These are phyloP conservation scores for Avahi laniger DNA, from an alignment of 2,797 vertebrate genomes.

Conservation along the genomic window DNA sequence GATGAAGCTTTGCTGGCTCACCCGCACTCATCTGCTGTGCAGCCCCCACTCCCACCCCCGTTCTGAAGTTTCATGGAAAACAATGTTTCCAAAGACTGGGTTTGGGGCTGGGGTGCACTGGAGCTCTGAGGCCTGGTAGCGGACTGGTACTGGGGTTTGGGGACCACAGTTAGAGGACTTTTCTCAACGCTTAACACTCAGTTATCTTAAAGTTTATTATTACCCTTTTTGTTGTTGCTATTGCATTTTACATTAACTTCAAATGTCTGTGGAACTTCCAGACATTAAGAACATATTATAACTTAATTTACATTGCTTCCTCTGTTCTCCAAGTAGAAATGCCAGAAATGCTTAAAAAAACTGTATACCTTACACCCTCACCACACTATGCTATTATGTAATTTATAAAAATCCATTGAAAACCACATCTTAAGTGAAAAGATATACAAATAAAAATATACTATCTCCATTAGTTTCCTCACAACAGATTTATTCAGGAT, in stretches of 20 bases:
- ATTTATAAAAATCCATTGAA: slow-evolving; percentile 40
- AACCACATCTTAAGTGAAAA: not conserved
- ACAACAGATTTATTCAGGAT: not conserved
- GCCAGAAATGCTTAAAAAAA: not conserved
- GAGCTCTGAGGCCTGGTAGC: too few relatives aligned
- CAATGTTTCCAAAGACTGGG: too few relatives aligned
- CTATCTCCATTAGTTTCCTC: not conserved
- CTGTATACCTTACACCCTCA: not conserved
- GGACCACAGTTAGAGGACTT: not conserved
- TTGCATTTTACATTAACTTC: not conserved
- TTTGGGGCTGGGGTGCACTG: too few relatives aligned
- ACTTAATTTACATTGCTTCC: not conserved
- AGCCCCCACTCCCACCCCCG: too few relatives aligned
- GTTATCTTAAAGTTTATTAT: not conserved
- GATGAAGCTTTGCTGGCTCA: too few relatives aligned
- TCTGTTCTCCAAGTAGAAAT: slow-evolving; percentile 27
- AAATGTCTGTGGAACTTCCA: not conserved
- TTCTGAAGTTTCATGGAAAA: too few relatives aligned
- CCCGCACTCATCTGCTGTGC: too few relatives aligned
- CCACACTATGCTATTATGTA: not conserved
- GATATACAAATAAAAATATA: not conserved
- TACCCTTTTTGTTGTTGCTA: not conserved
- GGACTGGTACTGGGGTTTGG: too few relatives aligned
- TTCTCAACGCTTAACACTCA: not conserved
- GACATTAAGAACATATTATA: slow-evolving; percentile 21